phyloP scores from a whole-genome alignment of 2,113 vertebrate genomes.

The Nanorana parkeri region DNA sequence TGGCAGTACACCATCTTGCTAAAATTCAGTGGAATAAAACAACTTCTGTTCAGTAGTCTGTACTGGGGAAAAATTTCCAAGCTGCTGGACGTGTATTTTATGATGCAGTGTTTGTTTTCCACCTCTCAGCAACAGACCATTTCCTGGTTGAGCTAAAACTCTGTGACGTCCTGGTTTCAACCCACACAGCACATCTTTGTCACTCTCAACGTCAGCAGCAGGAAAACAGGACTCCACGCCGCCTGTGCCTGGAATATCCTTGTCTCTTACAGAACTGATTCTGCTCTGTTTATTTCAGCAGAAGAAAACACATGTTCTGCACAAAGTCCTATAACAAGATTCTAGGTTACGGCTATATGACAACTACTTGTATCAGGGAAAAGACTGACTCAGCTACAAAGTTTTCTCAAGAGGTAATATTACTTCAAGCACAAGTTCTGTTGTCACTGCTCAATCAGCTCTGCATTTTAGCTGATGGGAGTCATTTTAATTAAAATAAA shows the following conservation, averaged over 20 bases:
- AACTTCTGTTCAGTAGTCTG: slow-evolving; percentile 47
- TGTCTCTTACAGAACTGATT: slow-evolving; percentile 59
- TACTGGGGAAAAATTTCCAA: slow-evolving; percentile 51
- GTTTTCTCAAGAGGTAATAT: not conserved
- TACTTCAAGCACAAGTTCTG: not conserved
- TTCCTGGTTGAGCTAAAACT: slow-evolving; percentile 81
- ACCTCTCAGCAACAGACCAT: slow-evolving; percentile 74
- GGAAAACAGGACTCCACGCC: slow-evolving; percentile 77
- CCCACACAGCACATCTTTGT: slow-evolving; percentile 84
- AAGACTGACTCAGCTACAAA: not conserved
- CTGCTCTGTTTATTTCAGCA: not conserved
- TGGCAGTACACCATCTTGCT: not conserved
- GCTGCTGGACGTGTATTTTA: slow-evolving; percentile 60
- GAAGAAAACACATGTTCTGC: slow-evolving; percentile 21
- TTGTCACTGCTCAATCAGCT: too few relatives aligned
- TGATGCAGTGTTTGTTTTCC: slow-evolving; percentile 62
- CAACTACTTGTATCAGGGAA: not conserved
- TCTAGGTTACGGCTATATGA: not conserved
- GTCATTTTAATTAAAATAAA: too few relatives aligned
- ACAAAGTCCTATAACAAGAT: not conserved
- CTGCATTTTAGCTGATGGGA: too few relatives aligned
- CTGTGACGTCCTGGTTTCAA: slow-evolving; percentile 76
- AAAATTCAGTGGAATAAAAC: not conserved
- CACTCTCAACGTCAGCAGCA: slow-evolving; percentile 80
- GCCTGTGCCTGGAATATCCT: slow-evolving; percentile 82